Evolutionary conservation across 2,888 invertebrate genomes (phyloP), one percentile per base, ranked within the genome.

Genomic region (Eulithis testata): DNA sequence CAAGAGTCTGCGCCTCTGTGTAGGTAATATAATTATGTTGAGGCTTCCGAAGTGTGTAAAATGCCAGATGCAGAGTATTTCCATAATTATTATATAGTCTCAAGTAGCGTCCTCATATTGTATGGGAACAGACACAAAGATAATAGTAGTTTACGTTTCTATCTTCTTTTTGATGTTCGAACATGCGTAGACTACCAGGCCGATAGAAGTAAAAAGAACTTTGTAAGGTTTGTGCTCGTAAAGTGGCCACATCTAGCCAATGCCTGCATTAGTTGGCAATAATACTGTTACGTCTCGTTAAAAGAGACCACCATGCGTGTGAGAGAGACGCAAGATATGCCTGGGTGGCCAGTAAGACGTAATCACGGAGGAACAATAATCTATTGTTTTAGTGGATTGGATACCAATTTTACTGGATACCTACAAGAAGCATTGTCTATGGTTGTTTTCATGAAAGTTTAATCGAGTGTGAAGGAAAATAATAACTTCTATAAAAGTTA

Each of bases 291-390:
- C 60, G 63, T 67, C 70, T 64, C 58, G 69, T 71, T 71, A 71
- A 44, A 43, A 37, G 37, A 65, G 67, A 70, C 63, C 69, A 64
- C 70, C 70, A 63, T 56, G 66, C 66, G 67, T 63, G 69, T 44
- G 69, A 68, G 66, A 45, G 69, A 65, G 69, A 68, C 49, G 50
- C 63, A 58, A 11, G 45, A 56, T 55, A 45, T 54, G 63, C 59
- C 65, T 73, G 72, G 72, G 72, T 72, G 72, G 72, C 66, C 72
- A 55, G 52, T 9, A 53, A 60, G 14, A 36, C 52, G 69, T 81
- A 83, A 82, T 82, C 75, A 79, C 71, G 72, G 61, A 70, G 76
- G 79, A 86, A 88, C 89, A 89, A 88, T 87, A 86, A 85, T 85
- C 86, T 86, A 87, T 89, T 86, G 86, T 87, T 82, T 83, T 78